Conservation (phyloP, 2,113 vertebrate genomes). For the Mixornis gularis region DNA sequence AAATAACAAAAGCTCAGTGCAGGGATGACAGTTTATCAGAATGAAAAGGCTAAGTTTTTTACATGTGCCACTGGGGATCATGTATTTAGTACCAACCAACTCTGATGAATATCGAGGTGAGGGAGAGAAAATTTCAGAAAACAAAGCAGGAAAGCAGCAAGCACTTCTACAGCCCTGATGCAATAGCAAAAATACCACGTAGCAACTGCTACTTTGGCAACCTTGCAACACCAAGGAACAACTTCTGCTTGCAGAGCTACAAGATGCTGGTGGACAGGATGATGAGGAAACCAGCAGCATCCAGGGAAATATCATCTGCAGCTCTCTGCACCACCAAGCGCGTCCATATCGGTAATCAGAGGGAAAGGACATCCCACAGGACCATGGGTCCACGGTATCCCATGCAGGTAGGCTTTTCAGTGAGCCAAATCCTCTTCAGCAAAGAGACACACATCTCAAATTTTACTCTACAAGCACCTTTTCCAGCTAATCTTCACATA, state of each 20-base stretch:
- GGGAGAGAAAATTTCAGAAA: background rate
- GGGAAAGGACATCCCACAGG: background rate
- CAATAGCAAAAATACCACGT: background rate
- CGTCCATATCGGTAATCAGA: accelerated
- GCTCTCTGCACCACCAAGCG: background rate
- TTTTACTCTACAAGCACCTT: background rate
- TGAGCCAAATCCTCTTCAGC: background rate
- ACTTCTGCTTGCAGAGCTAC: background rate
- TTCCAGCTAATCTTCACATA: background rate
- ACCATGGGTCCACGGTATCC: no score
- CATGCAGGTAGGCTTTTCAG: background rate
- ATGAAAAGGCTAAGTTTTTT: background rate
- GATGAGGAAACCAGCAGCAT: background rate
- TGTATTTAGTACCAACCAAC: background rate
- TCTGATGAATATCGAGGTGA: background rate
- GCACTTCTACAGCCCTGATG: background rate
- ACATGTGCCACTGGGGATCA: background rate
- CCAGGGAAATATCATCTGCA: background rate
- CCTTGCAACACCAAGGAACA: background rate
- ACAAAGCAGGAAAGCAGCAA: background rate
- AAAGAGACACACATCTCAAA: background rate
- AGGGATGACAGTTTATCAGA: background rate
- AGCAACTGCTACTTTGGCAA: background rate
- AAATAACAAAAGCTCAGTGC: background rate
- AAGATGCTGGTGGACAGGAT: background rate